phyloP scores from a whole-genome alignment of 2,888 invertebrate genomes.

The Willowsia nigromaculata region DNA sequence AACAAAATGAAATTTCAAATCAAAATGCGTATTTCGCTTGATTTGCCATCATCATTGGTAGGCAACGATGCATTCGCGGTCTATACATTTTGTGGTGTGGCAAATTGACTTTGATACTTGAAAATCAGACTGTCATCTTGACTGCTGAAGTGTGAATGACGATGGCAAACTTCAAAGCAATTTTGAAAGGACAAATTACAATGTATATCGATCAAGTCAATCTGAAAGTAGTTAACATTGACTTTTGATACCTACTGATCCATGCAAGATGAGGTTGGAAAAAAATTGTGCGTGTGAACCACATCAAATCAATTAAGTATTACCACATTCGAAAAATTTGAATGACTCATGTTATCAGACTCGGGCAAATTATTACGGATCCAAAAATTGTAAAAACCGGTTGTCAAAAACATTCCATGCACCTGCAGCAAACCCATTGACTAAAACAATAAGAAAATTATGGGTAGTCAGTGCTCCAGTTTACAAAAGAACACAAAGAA shows the following conservation, averaged over 20 bases:
- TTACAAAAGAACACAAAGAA: no score
- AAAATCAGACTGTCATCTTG: not conserved
- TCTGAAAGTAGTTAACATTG: not conserved
- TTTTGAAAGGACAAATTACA: not conserved
- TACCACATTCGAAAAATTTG: not conserved
- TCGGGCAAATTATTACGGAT: no score
- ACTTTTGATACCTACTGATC: not conserved
- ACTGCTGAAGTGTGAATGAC: constrained; percentile 14
- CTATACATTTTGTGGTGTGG: not conserved
- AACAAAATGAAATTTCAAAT: not conserved
- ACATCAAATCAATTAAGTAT: not conserved
- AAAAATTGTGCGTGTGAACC: not conserved
- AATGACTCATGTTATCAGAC: no score
- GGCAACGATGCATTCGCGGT: not conserved
- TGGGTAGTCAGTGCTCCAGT: no score
- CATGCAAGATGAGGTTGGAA: not conserved
- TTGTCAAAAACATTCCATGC: no score
- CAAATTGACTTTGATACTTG: constrained; percentile 20
- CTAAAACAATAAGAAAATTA: no score
- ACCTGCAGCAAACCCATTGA: no score
- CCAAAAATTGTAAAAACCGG: no score
- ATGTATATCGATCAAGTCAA: not conserved
- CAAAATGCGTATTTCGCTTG: not conserved
- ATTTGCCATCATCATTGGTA: not conserved
- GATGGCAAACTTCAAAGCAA: not conserved